Conservation (phyloP, 2,113 vertebrate species). For the Zapus hudsonius region DNA sequence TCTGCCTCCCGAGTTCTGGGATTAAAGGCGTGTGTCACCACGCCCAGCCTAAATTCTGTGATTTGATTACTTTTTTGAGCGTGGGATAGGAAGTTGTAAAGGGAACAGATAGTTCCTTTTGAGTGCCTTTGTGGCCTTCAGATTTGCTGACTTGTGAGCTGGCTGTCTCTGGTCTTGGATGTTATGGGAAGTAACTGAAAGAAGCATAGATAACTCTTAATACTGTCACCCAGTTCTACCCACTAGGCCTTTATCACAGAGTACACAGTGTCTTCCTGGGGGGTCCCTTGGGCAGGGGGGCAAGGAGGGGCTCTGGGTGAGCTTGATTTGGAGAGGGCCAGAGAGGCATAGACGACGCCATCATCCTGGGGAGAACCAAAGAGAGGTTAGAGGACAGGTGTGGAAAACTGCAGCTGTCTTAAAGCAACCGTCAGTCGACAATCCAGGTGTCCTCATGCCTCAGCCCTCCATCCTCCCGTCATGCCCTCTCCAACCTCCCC, state of each 20-base stretch:
- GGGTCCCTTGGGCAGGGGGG: rapidly evolving
- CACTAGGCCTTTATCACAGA: conserved; percentile 23
- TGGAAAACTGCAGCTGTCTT: neutral
- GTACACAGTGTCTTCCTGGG: conserved; percentile 55
- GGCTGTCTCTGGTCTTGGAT: neutral
- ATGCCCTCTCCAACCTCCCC: neutral
- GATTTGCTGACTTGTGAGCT: neutral
- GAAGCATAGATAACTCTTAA: neutral
- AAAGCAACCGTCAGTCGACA: neutral
- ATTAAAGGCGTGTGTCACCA: no score
- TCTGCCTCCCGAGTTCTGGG: no score
- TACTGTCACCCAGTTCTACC: neutral
- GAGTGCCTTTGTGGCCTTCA: neutral
- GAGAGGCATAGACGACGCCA: conserved; percentile 31
- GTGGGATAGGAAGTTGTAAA: neutral
- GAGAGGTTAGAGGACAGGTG: neutral
- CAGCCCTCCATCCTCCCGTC: neutral
- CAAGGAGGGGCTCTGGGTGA: neutral
- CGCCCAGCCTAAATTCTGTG: no score
- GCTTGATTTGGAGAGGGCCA: neutral
- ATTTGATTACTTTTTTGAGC: neutral
- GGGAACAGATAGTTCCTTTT: neutral
- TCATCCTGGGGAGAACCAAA: conserved; percentile 31
- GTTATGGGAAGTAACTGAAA: neutral
- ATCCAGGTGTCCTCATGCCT: neutral